Base-by-base conservation (phyloP, 2,888 invertebrate species). In the Drepanosiphum platanoidis region DNA sequence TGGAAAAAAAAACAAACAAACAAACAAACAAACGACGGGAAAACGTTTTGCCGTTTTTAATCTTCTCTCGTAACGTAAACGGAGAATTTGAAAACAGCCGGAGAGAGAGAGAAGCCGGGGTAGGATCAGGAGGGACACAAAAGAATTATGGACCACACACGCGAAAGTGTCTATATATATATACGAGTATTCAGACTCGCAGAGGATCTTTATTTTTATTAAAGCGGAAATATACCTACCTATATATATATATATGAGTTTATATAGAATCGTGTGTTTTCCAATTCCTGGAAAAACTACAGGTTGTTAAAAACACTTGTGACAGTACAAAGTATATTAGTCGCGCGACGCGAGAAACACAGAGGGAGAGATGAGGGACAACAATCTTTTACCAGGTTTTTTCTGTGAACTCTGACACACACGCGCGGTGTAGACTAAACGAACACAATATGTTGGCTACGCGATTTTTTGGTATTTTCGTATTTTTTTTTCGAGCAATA, bases 171-270 rank as follows among this genome's bases (percentile, higher is more conserved):
- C 1, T 34, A 13, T 34, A 18, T n/a, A 42, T 42, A 11, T 27
- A 61, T n/a, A 27, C 9, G 22, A 5, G 61, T 27, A 61, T 27
- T 58, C 7, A 61, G 27, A 61, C 61, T 61, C 9, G 9, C 27
- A n/a, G 61, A 61, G 27, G 27, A 61, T 61, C 27, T 30, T 71
- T 46, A 30, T 72, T 72, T 72, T 72, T 71, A 68, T 68, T 34
- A 34, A 68, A 68, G 22, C 34, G 4, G 36, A 68, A 58, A 27
- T 36, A 77, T 58, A 74, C 36, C 15, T 52, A 18, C 5, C 1
- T n/a, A n/a, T 58, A 58, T 58, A 58, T n/a, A 58, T 22, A 22
- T 22, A 22, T 22, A 58, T 58, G 22, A 22, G 1, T 42, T 13
- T 42, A 42, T 46, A 18, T 46, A 39, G 5, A 58, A 75, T 0